These are phyloP conservation scores for Parochlus steinenii DNA, from an alignment of 2,888 invertebrate species.

Conservation along the genomic window DNA sequence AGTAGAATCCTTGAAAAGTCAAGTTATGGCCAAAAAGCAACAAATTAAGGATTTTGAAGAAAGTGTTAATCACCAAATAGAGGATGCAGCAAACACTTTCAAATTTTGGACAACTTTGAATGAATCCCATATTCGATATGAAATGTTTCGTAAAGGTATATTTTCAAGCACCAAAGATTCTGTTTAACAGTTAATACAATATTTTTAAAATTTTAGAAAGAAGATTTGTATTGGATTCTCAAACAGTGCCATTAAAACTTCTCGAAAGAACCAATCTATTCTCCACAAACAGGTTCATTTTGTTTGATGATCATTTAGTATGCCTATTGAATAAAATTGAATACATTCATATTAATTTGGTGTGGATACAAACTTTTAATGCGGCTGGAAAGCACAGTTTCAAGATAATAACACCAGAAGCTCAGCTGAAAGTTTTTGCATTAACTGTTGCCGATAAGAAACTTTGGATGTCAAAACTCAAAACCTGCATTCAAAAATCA, in stretches of 20 bases:
- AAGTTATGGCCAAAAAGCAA: conserved; percentile 49
- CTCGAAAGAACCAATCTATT: conserved; percentile 5
- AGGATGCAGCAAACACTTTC: conserved; percentile 24
- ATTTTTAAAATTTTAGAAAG: too few species aligned
- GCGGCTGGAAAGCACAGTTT: conserved; percentile 47
- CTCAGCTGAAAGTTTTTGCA: conserved; percentile 49
- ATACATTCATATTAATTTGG: conserved; percentile 49
- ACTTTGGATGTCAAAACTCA: conserved; percentile 63
- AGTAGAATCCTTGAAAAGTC: conserved; percentile 24
- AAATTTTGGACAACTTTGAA: conserved; percentile 24
- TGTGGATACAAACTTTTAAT: conserved; percentile 66
- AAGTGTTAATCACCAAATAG: conserved; percentile 32
- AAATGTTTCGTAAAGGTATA: conserved; percentile 24
- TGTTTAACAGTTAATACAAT: too few species aligned
- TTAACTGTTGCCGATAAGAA: conserved; percentile 51
- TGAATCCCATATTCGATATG: conserved; percentile 21
- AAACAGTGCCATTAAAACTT: conserved; percentile 43
- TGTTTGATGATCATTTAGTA: conserved; percentile 67
- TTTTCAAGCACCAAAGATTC: conserved; percentile 38
- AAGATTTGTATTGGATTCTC: conserved; percentile 63
- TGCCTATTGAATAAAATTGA: conserved; percentile 53
- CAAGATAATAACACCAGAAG: conserved; percentile 63
- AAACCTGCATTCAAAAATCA: conserved; percentile 50
- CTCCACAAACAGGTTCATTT: conserved; percentile 47
- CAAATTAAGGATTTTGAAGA: conserved; percentile 61